Evolutionary conservation across 2,888 invertebrate genomes (phyloP).

Genomic region (Thymelicus acteon): DNA sequence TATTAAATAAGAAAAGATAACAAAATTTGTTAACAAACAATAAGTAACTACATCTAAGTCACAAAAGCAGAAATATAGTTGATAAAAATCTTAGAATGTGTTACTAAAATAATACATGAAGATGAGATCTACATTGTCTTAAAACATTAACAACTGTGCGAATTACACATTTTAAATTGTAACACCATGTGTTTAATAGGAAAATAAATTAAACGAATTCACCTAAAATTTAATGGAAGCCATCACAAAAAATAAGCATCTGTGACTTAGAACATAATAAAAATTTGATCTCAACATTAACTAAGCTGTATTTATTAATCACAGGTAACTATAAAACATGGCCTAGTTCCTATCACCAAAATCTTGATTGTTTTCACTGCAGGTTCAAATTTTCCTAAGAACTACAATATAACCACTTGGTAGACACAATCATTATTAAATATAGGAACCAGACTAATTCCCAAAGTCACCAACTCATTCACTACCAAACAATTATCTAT

Average conservation of each 20-base stretch:
- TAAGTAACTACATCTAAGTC: constrained; percentile 76
- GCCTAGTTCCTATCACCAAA: background rate
- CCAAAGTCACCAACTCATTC: constrained; percentile 43
- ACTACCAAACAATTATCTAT: constrained; percentile 42
- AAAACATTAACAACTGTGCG: constrained; percentile 28
- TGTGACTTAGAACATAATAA: constrained; percentile 72
- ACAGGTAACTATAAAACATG: constrained; percentile 65
- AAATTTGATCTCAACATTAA: constrained; percentile 65
- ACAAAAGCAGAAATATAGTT: constrained; percentile 59
- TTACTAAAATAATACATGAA: constrained; percentile 35
- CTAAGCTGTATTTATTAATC: constrained; percentile 52
- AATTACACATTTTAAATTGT: constrained; percentile 13
- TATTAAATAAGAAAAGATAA: constrained; percentile 77
- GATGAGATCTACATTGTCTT: constrained; percentile 28
- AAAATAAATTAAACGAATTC: constrained; percentile 29
- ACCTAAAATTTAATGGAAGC: constrained; percentile 42
- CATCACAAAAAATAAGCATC: constrained; percentile 48
- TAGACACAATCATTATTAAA: constrained; percentile 30
- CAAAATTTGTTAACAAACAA: constrained; percentile 81
- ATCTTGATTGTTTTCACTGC: background rate
- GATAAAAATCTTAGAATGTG: constrained; percentile 24
- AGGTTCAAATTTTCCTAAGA: background rate
- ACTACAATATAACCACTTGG: background rate
- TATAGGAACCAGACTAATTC: constrained; percentile 39
- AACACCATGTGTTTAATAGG: constrained; percentile 8